Conservation (phyloP, 2,888 invertebrate species). For the Hetaerina titia region DNA sequence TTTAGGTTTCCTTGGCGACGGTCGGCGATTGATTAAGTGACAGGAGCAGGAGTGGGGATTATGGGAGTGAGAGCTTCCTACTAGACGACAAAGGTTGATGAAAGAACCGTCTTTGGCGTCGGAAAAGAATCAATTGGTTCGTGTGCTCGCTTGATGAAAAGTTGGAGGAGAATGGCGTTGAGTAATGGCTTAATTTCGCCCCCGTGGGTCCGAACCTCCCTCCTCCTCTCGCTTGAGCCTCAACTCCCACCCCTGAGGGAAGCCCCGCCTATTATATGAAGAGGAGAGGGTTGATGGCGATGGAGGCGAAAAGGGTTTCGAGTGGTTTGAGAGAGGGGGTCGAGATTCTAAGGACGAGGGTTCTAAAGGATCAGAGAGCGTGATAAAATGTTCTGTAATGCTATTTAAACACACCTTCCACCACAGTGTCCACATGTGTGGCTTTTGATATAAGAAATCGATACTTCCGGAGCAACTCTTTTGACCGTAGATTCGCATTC, state of each 20-base stretch:
- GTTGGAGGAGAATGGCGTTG: conserved; percentile 42
- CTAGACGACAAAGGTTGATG: neutral
- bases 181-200: conserved; percentile 57
- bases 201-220: neutral
- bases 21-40: neutral
- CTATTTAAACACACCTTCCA: no score
- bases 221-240: neutral
- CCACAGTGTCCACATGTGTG: no score
- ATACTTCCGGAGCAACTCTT: no score
- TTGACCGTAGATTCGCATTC: no score
- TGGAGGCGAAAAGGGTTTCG: neutral
- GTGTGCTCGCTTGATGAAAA: conserved; percentile 41
- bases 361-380: neutral
- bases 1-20: neutral
- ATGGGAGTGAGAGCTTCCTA: neutral
- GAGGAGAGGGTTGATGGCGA: neutral
- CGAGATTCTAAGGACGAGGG: neutral
- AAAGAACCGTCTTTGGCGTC: neutral
- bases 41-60: neutral
- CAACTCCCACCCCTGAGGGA: neutral
- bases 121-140: conserved; percentile 30
- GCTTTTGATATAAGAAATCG: no score
- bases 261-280: neutral
- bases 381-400: neutral
- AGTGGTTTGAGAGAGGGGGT: neutral